phyloP scores from a whole-genome alignment of 2,888 invertebrate species.

The Cantharis nigra region DNA sequence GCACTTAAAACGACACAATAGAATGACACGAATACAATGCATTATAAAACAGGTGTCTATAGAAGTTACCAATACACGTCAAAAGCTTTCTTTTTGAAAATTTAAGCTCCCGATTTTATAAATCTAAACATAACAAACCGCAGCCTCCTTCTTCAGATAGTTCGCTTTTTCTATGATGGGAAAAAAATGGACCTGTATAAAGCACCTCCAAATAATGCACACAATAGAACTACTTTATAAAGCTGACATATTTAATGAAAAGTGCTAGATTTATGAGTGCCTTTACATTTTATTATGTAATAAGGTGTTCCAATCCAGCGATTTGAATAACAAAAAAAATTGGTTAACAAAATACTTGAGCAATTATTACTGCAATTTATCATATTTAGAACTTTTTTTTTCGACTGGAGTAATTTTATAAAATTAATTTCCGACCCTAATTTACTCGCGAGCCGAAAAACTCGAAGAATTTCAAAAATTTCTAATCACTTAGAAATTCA shows the following conservation, averaged over 20 bases:
- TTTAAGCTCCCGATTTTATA: constrained; percentile 28
- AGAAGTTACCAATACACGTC: constrained; percentile 2
- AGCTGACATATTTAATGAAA: constrained; percentile 51
- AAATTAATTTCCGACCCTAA: background rate
- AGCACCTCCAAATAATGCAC: constrained; percentile 27
- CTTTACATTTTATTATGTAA: constrained; percentile 33
- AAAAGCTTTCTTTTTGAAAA: constrained; percentile 20
- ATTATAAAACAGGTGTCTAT: constrained; percentile 17
- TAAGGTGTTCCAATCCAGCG: constrained; percentile 9
- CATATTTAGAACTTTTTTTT: background rate
- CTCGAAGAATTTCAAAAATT: background rate
- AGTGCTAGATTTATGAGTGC: constrained; percentile 47
- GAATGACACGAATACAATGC: constrained; percentile 20
- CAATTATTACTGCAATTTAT: background rate
- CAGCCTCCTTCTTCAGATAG: constrained; percentile 14
- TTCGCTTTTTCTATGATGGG: constrained; percentile 13
- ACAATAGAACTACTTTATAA: constrained; percentile 50
- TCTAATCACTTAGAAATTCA: background rate
- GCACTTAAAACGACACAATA: constrained; percentile 23
- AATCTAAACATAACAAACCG: constrained; percentile 27
- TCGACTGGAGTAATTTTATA: background rate
- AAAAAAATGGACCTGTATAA: constrained; percentile 10
- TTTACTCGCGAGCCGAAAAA: background rate
- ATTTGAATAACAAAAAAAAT: background rate
- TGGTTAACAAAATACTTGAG: background rate